Conservation (phyloP, 2,113 vertebrate genomes). For the Neopipo cinnamomea region DNA sequence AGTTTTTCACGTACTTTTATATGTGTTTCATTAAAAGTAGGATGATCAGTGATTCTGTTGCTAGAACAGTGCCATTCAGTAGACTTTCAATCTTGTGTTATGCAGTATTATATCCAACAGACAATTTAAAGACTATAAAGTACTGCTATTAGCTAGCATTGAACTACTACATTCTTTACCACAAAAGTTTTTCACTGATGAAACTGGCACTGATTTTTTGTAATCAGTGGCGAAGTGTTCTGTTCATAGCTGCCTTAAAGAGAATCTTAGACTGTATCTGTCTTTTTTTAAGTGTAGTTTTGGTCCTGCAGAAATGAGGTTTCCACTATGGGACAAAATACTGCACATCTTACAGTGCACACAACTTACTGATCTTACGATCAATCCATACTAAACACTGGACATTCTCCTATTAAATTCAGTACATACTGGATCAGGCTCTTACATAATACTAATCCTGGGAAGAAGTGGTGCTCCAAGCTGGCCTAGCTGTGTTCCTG, state of each 20-base stretch:
- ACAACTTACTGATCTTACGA: background rate
- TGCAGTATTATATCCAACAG: background rate
- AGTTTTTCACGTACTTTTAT: background rate
- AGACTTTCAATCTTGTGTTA: background rate
- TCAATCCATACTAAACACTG: background rate
- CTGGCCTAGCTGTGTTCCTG: background rate
- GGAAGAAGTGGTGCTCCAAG: background rate
- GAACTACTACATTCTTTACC: background rate
- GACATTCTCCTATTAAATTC: background rate
- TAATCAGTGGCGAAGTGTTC: background rate
- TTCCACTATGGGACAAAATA: background rate
- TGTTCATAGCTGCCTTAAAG: slow-evolving; percentile 56
- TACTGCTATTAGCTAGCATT: background rate
- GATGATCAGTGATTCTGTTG: background rate
- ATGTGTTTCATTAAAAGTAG: background rate
- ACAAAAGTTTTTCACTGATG: background rate
- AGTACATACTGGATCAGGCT: background rate
- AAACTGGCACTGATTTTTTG: slow-evolving; percentile 24
- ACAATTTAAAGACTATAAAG: background rate
- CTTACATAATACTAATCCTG: background rate
- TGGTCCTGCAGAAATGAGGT: background rate
- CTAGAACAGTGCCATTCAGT: background rate
- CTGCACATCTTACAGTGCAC: background rate
- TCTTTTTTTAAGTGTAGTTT: background rate
- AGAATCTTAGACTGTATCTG: background rate